These are phyloP conservation scores for Dromius quadrimaculatus DNA, from an alignment of 2,888 invertebrate genomes.

Conservation along the genomic window DNA sequence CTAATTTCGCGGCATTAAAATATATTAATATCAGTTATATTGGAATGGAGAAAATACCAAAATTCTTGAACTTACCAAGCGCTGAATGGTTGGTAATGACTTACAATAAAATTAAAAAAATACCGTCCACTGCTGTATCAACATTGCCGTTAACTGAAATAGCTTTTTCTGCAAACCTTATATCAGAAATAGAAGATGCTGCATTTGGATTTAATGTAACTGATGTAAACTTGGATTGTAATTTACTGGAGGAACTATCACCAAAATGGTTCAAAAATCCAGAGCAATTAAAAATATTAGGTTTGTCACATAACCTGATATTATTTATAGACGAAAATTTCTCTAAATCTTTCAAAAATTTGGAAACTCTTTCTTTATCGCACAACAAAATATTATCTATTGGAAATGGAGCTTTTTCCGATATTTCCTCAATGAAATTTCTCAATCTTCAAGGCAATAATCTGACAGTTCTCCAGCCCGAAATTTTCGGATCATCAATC, in stretches of 20 bases:
- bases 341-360: background rate
- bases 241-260: background rate
- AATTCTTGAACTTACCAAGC: slow-evolving; percentile 27
- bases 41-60: slow-evolving; percentile 6
- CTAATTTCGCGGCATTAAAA: slow-evolving; percentile 21
- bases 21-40: slow-evolving; percentile 21
- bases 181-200: slow-evolving; percentile 14
- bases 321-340: slow-evolving; percentile 30
- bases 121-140: background rate
- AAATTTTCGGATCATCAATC: background rate
- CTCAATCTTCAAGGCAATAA: slow-evolving; percentile 20
- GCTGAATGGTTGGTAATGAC: background rate
- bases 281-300: background rate
- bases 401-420: slow-evolving; percentile 31
- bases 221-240: slow-evolving; percentile 18
- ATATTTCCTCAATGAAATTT: background rate
- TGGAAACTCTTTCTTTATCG: background rate
- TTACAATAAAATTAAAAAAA: slow-evolving; percentile 5
- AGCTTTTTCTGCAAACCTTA: background rate
- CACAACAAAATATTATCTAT: slow-evolving; percentile 27
- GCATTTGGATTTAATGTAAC: slow-evolving; percentile 24
- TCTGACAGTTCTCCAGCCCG: slow-evolving; percentile 9
- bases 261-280: slow-evolving; percentile 30
- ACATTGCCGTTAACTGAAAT: background rate
- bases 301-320: background rate